Conservation (phyloP, 2,113 vertebrate species). For the Coregonus clupeaformis region DNA sequence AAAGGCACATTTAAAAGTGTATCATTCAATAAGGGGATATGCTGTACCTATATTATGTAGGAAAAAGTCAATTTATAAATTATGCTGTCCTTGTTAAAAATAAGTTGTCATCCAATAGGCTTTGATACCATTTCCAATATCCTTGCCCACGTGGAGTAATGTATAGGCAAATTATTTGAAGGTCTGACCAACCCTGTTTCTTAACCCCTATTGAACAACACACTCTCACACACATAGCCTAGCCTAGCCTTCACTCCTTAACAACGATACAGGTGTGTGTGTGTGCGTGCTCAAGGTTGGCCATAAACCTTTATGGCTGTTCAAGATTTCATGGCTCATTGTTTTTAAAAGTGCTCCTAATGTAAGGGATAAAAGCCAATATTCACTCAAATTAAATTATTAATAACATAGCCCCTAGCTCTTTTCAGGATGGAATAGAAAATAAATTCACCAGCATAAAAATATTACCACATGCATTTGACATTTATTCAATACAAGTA, state of each 20-base stretch:
- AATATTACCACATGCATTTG: not conserved
- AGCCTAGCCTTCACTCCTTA: conserved; percentile 6
- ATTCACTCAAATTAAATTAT: too few relatives aligned
- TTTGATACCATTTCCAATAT: too few relatives aligned
- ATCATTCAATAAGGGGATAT: too few relatives aligned
- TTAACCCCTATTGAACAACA: too few relatives aligned
- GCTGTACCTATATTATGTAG: too few relatives aligned
- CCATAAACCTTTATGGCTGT: not conserved
- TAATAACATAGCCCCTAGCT: not conserved
- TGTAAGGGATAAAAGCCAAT: not conserved
- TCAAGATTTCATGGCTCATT: conserved; percentile 20
- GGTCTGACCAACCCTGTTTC: too few relatives aligned
- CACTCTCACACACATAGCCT: not conserved
- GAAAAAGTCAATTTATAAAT: too few relatives aligned
- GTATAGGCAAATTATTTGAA: too few relatives aligned
- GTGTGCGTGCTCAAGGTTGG: not conserved
- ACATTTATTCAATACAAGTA: not conserved
- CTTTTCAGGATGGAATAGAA: not conserved
- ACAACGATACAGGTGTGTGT: not conserved
- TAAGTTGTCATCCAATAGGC: too few relatives aligned
- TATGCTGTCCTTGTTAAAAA: too few relatives aligned
- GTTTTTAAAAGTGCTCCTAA: not conserved
- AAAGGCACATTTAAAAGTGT: too few relatives aligned
- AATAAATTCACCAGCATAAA: not conserved
- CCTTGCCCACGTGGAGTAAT: too few relatives aligned